Percentiles rank a stretch among this genome's conserved stretches.
Evolutionary conservation across 2,888 invertebrate genomes (phyloP).

Genomic region (Halocaridina rubra): DNA sequence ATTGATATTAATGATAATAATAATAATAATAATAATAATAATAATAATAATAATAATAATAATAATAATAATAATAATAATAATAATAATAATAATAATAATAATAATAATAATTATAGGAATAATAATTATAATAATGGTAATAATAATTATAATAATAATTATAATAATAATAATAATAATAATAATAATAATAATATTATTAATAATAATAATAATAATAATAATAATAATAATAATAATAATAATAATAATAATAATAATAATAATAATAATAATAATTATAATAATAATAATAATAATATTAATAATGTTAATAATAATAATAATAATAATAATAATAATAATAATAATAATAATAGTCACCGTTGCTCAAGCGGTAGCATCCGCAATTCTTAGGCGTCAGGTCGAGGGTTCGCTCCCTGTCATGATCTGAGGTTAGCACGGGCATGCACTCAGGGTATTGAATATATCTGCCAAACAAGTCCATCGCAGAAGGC

Average conservation of each 20-base stretch:
- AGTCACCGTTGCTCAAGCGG: no score
- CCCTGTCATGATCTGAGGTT: no score
- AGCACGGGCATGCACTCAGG: no score
- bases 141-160: neutral
- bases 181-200: neutral
- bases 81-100: neutral
- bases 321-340: neutral
- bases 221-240: neutral
- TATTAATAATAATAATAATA: neutral
- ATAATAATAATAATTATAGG: neutral
- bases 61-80: neutral
- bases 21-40: neutral
- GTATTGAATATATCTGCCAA: no score
- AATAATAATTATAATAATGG: neutral
- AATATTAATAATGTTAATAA: neutral
- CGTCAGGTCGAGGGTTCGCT: no score
- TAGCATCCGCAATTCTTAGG: no score
- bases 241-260: neutral
- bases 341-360: neutral
- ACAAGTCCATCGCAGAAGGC: no score
- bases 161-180: neutral
- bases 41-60: neutral
- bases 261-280: constrained; percentile 1
- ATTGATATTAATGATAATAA: neutral
- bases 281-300: neutral